Evolutionary conservation across 2,113 vertebrate genomes (phyloP).

Genomic region (Mellivora capensis): DNA sequence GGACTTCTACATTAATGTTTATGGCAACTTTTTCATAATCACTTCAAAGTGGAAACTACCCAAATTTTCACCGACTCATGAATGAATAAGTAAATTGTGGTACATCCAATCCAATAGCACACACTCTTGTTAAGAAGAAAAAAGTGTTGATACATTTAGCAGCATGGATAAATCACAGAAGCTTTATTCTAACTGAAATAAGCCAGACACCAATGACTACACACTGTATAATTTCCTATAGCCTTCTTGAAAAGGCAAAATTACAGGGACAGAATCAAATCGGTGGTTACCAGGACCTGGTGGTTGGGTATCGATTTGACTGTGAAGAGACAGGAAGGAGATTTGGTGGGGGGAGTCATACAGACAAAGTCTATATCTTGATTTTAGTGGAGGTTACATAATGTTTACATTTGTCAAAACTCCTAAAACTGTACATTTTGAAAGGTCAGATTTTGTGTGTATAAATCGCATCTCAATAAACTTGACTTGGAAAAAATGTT

Average conservation of each 20-base stretch:
- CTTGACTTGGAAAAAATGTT: neutral
- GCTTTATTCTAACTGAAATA: neutral
- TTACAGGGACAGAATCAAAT: neutral
- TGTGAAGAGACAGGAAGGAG: neutral
- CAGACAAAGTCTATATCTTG: neutral
- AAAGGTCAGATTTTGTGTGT: neutral
- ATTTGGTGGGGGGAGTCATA: accelerated
- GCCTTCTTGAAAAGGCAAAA: neutral
- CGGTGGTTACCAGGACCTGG: neutral
- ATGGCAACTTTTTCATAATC: neutral
- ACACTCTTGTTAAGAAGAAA: neutral
- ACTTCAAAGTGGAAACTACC: neutral
- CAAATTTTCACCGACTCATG: neutral
- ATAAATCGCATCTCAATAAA: neutral
- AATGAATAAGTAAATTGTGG: neutral
- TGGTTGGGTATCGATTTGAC: neutral
- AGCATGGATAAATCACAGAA: neutral
- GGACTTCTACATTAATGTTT: neutral
- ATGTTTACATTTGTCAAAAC: neutral
- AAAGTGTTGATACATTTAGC: neutral
- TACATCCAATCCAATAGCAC: neutral
- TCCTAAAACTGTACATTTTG: neutral
- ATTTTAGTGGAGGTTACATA: neutral
- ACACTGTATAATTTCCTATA: neutral
- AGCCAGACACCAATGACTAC: neutral